Evolutionary conservation across 1,140 invertebrate genomes (phyloP).

Genomic region (Drosophila subobscura): DNA sequence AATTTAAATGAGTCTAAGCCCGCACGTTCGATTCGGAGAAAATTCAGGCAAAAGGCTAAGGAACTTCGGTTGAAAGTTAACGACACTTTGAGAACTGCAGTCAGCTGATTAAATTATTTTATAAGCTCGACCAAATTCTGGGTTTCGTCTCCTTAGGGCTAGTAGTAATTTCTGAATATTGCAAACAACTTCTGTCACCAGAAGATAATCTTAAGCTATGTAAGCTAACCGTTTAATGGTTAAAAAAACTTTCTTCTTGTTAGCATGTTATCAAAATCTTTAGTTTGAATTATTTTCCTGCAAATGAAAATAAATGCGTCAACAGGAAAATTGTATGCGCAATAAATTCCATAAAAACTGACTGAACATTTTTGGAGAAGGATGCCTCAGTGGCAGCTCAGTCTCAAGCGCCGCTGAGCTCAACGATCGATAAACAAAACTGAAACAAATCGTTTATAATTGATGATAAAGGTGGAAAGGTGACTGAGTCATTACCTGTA

Average conservation of each 20-base stretch:
- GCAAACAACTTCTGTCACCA: no score
- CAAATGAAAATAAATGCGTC: no score
- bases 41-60: constrained; percentile 45
- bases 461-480: constrained; percentile 1
- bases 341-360: constrained; percentile 4
- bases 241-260: no score
- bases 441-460: constrained; percentile 41
- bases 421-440: constrained; percentile 37
- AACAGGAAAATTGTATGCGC: no score
- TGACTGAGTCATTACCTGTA: constrained; percentile 45
- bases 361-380: constrained; percentile 4
- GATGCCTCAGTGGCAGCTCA: constrained; percentile 2
- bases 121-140: neutral
- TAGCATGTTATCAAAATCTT: no score
- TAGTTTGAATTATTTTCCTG: no score
- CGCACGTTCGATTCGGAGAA: constrained; percentile 34
- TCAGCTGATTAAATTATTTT: constrained; percentile 23
- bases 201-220: no score
- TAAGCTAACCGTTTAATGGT: no score
- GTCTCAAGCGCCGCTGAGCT: neutral
- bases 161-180: no score
- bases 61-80: constrained; percentile 63
- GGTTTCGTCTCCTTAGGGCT: no score
- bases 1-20: constrained; percentile 55
- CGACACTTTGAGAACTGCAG: constrained; percentile 44